Evolutionary conservation across 2,888 invertebrate species (phyloP).

Genomic region (Orchesellides sinensis): DNA sequence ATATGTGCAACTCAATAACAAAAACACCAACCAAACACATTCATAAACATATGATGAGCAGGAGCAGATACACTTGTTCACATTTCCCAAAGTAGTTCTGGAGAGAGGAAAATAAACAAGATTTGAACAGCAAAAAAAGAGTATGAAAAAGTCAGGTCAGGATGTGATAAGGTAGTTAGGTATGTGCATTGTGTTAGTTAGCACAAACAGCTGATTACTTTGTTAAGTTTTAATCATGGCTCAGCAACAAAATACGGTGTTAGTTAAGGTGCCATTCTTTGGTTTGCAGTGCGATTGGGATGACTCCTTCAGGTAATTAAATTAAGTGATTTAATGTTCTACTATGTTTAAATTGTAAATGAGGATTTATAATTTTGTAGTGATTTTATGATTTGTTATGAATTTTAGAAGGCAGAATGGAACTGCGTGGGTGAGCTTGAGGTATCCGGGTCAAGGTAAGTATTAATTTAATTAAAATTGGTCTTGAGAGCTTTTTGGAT

Average conservation of each 20-base stretch:
- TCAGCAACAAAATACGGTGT: background rate
- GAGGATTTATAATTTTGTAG: background rate
- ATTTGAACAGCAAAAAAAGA: too few species aligned
- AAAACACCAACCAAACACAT: too few species aligned
- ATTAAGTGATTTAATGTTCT: background rate
- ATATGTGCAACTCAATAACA: too few species aligned
- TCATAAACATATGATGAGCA: too few species aligned
- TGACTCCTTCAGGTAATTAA: slow-evolving; percentile 78
- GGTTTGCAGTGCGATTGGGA: slow-evolving; percentile 80
- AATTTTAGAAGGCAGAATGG: slow-evolving; percentile 44
- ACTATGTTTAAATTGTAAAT: background rate
- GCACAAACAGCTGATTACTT: too few species aligned
- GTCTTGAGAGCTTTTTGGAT: background rate
- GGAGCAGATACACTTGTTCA: too few species aligned
- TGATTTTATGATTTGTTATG: background rate
- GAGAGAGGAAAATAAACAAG: too few species aligned
- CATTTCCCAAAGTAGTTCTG: too few species aligned
- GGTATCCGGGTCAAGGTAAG: slow-evolving; percentile 68
- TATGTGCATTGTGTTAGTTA: background rate
- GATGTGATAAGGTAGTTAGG: too few species aligned
- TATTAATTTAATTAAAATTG: too few species aligned
- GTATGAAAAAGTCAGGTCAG: too few species aligned
- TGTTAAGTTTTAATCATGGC: background rate
- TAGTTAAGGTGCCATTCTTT: slow-evolving; percentile 69
- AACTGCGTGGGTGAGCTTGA: slow-evolving; percentile 70